phyloP scores from a whole-genome alignment of 2,113 vertebrate genomes.

The Bubo bubo region DNA sequence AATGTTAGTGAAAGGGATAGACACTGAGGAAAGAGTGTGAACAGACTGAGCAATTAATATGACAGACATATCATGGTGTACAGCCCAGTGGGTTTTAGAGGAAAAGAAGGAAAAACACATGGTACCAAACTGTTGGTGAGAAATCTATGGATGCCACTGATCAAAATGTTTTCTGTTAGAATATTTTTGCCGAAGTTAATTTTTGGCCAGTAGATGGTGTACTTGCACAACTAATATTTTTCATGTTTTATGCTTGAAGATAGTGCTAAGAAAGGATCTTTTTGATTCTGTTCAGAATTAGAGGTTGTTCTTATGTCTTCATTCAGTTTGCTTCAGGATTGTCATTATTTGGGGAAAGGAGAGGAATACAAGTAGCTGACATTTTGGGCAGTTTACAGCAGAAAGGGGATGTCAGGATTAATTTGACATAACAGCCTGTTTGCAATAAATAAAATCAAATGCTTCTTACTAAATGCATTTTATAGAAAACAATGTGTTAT shows the following conservation, averaged over 20 bases:
- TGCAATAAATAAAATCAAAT: neutral
- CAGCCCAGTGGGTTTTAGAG: neutral
- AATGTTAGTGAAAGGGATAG: neutral
- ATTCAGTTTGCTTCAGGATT: neutral
- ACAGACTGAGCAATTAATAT: neutral
- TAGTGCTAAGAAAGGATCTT: neutral
- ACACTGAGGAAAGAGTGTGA: neutral
- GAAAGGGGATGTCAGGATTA: neutral
- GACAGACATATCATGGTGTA: neutral
- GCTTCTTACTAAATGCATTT: neutral
- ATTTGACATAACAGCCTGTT: neutral
- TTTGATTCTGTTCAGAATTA: neutral
- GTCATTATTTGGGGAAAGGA: neutral
- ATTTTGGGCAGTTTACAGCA: neutral
- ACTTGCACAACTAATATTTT: conserved; percentile 42
- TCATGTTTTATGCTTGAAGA: accelerated
- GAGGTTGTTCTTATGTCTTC: neutral
- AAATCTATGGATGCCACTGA: neutral
- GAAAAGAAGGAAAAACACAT: neutral
- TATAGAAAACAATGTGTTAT: neutral
- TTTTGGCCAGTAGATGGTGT: conserved; percentile 72
- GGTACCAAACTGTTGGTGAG: neutral
- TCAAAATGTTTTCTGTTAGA: neutral
- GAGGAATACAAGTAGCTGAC: neutral
- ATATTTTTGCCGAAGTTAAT: neutral